These are phyloP conservation scores for Sciurus carolinensis DNA, from an alignment of 2,797 vertebrate species.

Conservation along the genomic window DNA sequence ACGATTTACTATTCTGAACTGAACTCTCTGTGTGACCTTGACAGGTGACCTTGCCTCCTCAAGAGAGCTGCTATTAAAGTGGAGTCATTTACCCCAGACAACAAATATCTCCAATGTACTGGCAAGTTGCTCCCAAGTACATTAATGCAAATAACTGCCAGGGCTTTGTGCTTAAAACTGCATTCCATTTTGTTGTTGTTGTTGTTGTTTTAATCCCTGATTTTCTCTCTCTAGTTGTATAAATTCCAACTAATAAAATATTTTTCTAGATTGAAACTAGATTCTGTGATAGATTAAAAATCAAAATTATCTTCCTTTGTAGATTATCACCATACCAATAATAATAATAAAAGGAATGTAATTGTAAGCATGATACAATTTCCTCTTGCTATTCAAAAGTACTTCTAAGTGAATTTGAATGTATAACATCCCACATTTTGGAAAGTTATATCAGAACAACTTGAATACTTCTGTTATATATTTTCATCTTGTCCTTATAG, in stretches of 20 bases:
- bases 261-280: constrained; percentile 11
- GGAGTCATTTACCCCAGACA: not conserved
- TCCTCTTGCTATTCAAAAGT: not conserved
- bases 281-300: not conserved
- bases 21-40: not conserved
- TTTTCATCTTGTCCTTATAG: constrained; percentile 11
- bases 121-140: not conserved
- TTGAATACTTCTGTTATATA: not conserved
- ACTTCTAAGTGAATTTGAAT: constrained; percentile 52
- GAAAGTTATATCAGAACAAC: not conserved
- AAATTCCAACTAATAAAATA: not conserved
- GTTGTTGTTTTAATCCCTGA: not conserved
- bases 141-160: not conserved
- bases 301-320: constrained; percentile 31
- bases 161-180: not conserved
- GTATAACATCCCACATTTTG: not conserved
- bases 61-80: not conserved
- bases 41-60: not conserved
- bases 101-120: not conserved
- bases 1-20: not conserved
- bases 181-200: not conserved
- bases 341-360: not conserved
- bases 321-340: not conserved
- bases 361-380: constrained; percentile 22
- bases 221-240: not conserved